Evolutionary conservation across 1,140 invertebrate genomes (phyloP), one percentile per base, ranked within the genome.

Genomic region (Drosophila persimilis): DNA sequence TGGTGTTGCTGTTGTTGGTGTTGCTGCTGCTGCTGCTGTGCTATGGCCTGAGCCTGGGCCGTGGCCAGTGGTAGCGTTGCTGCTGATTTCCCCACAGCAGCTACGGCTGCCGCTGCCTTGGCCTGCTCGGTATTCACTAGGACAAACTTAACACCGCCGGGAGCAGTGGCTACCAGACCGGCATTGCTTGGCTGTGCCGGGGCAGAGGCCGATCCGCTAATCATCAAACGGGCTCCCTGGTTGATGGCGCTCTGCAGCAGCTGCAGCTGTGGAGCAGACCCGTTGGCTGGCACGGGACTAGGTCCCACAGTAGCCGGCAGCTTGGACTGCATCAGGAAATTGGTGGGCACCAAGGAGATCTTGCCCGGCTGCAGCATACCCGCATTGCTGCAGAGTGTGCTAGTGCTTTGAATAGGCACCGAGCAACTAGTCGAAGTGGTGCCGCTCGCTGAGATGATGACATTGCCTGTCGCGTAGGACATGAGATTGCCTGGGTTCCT

Each of bases 261-360:
- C 24, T 90, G 85, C 24, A 83, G 52, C 51, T 81, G 77, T 1
- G 75, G 53, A 6, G 64, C 63, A 0, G 63, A 39, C 24, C 55
- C 46, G 11, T 77, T 73, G 26, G 63, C 31, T 29, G 69, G 20
- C 2, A 73, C 15, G 15, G 71, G 59, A 73, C 65, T 73, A 47
- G 70, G 57, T 62, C 50, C 46, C 8, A 66, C 48, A 50, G 47
- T 62, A 11, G 43, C 52, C 3, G 85, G 17, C 7, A 79, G 63
- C 26, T 90, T 86, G 20, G 89, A 90, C 51, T 91, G 90, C 77
- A 91, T 79, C 2, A 91, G 67, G 44, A 91, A 90, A 48, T 91
- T 91, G 1, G 90, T 91, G 17, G 90, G 90, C 44, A 91, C 90
- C 55, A 91, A 26, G 0, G 90, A 91, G 22, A 91, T 91, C 55